Conservation (phyloP, 2,797 vertebrate species). For the Carapus acus region DNA sequence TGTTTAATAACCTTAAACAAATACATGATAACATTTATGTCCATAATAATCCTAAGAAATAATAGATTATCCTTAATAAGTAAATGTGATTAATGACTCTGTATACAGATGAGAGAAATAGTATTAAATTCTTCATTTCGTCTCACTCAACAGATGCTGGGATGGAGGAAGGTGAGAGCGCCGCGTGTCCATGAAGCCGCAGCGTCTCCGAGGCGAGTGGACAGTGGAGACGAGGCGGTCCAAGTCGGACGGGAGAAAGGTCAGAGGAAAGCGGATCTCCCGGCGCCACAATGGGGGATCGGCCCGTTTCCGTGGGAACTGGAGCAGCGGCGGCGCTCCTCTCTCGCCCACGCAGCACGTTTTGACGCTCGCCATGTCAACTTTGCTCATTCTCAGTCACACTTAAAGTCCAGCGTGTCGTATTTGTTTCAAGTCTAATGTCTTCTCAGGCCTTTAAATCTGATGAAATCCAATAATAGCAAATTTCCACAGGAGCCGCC, state of each 20-base stretch:
- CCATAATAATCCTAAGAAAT: too few species aligned
- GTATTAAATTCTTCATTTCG: too few species aligned
- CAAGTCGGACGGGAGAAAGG: constrained; percentile 32
- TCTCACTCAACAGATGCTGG: too few species aligned
- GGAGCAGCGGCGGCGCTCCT: constrained; percentile 24
- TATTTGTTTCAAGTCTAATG: not conserved
- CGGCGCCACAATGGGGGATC: constrained; percentile 22
- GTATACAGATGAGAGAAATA: too few species aligned
- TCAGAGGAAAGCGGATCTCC: constrained; percentile 51
- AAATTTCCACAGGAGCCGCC: constrained; percentile 16
- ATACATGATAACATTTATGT: too few species aligned
- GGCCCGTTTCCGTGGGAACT: constrained; percentile 49
- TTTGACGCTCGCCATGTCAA: constrained; percentile 23
- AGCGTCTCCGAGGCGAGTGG: constrained; percentile 21
- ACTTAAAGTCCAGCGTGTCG: not conserved
- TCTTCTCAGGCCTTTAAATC: constrained; percentile 1
- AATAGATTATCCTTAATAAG: too few species aligned
- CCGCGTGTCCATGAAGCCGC: constrained; percentile 23
- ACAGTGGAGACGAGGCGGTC: constrained; percentile 19
- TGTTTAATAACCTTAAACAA: too few species aligned
- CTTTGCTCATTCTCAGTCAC: constrained; percentile 20
- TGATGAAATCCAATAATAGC: constrained; percentile 29
- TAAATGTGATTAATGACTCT: too few species aligned
- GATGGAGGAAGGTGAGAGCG: not conserved
- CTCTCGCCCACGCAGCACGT: not conserved